These are phyloP conservation scores for Limosa lapponica DNA, from an alignment of 2,797 vertebrate species.

Conservation along the genomic window DNA sequence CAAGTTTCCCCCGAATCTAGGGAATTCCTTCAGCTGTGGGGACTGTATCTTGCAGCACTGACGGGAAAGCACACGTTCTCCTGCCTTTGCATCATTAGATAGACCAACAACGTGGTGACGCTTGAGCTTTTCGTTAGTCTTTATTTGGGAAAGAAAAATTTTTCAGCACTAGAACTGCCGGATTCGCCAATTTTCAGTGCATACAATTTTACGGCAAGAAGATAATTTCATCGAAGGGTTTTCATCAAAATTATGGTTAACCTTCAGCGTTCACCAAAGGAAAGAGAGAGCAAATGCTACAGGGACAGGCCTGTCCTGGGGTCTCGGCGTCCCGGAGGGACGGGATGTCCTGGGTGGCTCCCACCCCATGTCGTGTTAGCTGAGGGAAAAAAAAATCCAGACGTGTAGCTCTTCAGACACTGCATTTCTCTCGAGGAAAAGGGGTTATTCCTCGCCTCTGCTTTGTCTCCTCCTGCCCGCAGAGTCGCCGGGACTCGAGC, in stretches of 20 bases:
- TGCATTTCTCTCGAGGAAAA: background rate
- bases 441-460: background rate
- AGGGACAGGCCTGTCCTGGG: background rate
- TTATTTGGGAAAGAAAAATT: background rate
- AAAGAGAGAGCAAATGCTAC: accelerated
- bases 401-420: accelerated
- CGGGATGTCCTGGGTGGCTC: background rate
- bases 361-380: accelerated
- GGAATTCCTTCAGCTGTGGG: background rate
- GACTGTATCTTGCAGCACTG: background rate
- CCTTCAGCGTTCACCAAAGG: accelerated
- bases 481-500: background rate
- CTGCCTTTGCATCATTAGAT: background rate
- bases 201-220: background rate
- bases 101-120: background rate
- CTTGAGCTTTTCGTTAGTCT: background rate
- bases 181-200: background rate
- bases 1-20: accelerated
- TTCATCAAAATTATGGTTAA: background rate
- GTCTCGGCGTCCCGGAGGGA: no score
- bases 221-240: background rate
- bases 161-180: background rate
- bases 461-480: background rate
- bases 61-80: background rate
- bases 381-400: background rate